These are phyloP conservation scores for Lordiphosa stackelbergi DNA, from an alignment of 1,140 invertebrate genomes.

Conservation along the genomic window DNA sequence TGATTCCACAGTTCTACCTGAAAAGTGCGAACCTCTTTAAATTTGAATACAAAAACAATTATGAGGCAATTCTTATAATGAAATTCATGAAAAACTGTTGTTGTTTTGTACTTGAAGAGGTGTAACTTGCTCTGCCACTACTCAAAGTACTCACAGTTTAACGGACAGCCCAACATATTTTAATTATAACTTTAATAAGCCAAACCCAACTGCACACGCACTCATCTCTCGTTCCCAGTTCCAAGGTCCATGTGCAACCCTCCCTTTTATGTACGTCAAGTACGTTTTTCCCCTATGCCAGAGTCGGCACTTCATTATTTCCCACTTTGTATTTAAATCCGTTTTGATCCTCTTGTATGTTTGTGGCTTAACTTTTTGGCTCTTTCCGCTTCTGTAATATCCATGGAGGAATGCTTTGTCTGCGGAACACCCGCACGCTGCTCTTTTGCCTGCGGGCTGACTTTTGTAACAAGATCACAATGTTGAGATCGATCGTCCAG, in stretches of 20 bases:
- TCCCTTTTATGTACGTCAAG: neutral
- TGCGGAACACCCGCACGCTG: slow-evolving; percentile 57
- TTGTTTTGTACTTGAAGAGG: slow-evolving; percentile 11
- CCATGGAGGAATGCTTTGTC: slow-evolving; percentile 22
- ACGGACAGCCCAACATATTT: slow-evolving; percentile 46
- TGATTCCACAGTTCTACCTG: neutral
- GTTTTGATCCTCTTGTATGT: slow-evolving; percentile 75
- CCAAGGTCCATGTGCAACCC: neutral
- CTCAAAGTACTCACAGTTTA: slow-evolving; percentile 14
- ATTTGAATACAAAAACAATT: slow-evolving; percentile 46
- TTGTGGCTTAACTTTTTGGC: slow-evolving; percentile 75
- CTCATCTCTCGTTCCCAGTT: slow-evolving; percentile 5
- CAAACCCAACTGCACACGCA: slow-evolving; percentile 46
- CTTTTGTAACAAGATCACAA: slow-evolving; percentile 72
- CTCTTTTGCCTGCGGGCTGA: slow-evolving; percentile 30
- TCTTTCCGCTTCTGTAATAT: slow-evolving; percentile 58
- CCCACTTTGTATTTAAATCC: slow-evolving; percentile 74
- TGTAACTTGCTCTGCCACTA: neutral
- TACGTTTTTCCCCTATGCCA: neutral
- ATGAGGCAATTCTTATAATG: slow-evolving; percentile 52
- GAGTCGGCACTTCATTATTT: slow-evolving; percentile 68
- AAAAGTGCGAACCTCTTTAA: slow-evolving; percentile 64
- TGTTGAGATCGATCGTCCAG: slow-evolving; percentile 39
- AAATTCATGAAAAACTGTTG: slow-evolving; percentile 57
- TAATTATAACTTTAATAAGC: slow-evolving; percentile 76